Evolutionary conservation across 2,113 vertebrate species (phyloP).

Genomic region (Thryonomys swinderianus): DNA sequence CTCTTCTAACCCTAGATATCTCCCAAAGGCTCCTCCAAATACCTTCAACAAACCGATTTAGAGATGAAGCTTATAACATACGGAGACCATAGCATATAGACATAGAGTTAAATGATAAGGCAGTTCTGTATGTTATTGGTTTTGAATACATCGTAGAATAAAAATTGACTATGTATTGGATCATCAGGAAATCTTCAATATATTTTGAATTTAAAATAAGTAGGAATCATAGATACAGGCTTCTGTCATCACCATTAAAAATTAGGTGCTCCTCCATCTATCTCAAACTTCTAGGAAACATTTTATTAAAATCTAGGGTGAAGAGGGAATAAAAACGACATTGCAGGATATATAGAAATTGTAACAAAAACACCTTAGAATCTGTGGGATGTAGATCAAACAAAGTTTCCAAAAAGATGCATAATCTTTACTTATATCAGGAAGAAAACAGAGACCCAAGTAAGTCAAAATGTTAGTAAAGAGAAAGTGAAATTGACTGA

Average conservation of each 20-base stretch:
- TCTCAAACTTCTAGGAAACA: background rate
- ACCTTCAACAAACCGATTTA: background rate
- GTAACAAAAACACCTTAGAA: background rate
- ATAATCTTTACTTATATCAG: background rate
- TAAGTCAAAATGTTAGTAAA: background rate
- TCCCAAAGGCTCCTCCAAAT: background rate
- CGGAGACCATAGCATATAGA: background rate
- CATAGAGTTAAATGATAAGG: background rate
- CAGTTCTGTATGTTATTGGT: conserved; percentile 7
- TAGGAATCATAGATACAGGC: background rate
- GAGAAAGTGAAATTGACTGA: background rate
- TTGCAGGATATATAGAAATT: background rate
- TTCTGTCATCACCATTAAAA: background rate
- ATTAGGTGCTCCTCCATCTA: background rate
- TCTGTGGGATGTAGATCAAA: background rate
- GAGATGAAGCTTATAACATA: background rate
- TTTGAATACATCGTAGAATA: conserved; percentile 17
- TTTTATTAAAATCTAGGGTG: background rate
- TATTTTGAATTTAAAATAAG: conserved; percentile 14
- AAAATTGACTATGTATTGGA: background rate
- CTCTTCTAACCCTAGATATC: background rate
- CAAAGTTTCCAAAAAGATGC: background rate
- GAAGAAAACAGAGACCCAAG: background rate
- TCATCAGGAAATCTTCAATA: background rate
- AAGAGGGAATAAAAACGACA: conserved; percentile 3